Percentiles rank a stretch among this genome's conserved stretches.
phyloP scores from a whole-genome alignment of 1,140 invertebrate species.

The Drosophila arawakana region DNA sequence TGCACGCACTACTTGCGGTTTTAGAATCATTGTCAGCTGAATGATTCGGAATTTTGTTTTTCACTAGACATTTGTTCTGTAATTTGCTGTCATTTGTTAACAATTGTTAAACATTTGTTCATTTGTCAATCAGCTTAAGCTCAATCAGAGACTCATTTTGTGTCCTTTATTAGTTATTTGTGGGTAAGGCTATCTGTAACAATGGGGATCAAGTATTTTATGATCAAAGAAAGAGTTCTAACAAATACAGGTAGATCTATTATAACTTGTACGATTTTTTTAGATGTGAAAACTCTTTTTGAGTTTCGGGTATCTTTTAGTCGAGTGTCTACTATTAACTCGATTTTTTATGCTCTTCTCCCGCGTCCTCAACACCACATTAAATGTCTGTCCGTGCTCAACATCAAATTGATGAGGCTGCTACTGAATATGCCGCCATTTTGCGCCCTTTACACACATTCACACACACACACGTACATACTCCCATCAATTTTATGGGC shows the following conservation, averaged over 20 bases:
- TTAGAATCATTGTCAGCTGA: not conserved
- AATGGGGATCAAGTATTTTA: too few relatives aligned
- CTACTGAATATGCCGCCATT: slow-evolving; percentile 52
- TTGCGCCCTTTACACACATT: slow-evolving; percentile 39
- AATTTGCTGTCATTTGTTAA: not conserved
- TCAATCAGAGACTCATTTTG: not conserved
- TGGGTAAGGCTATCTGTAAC: slow-evolving; percentile 16
- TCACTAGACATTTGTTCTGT: not conserved
- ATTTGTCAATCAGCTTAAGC: not conserved
- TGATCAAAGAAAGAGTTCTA: too few relatives aligned
- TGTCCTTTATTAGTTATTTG: slow-evolving; percentile 63
- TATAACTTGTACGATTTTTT: too few relatives aligned
- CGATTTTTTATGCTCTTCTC: slow-evolving; percentile 57
- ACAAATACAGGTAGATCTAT: too few relatives aligned
- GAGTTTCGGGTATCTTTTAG: too few relatives aligned
- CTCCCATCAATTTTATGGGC: slow-evolving; percentile 73
- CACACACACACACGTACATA: slow-evolving; percentile 21
- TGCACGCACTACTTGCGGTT: not conserved
- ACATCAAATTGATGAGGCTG: slow-evolving; percentile 79
- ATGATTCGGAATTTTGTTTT: slow-evolving; percentile 1
- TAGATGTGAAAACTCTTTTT: too few relatives aligned
- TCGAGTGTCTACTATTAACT: not conserved
- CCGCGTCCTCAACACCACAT: slow-evolving; percentile 69
- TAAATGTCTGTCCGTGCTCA: slow-evolving; percentile 59
- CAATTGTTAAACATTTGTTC: not conserved